Evolutionary conservation across 2,888 invertebrate genomes (phyloP).

Genomic region (Tuberolachnus salignus): DNA sequence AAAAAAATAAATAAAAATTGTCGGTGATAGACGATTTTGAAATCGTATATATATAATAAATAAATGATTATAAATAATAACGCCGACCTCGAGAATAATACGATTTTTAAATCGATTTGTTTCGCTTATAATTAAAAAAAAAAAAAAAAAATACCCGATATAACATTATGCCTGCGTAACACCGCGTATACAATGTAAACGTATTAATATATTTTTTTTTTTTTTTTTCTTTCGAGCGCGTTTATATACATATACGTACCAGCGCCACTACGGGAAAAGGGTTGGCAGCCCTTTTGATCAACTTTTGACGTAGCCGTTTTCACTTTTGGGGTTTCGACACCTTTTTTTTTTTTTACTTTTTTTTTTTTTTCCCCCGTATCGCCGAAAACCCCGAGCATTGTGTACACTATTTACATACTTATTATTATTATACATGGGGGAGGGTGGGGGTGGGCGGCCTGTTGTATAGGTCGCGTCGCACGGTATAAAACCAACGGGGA

Average conservation of each 20-base stretch:
- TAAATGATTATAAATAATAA: too few relatives aligned
- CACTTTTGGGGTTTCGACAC: constrained; percentile 49
- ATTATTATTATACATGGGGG: not conserved
- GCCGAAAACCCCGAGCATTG: constrained; percentile 25
- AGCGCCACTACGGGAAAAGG: not conserved
- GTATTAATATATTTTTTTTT: too few relatives aligned
- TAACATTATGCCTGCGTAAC: too few relatives aligned
- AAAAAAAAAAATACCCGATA: constrained; percentile 5
- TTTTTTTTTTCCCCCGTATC: too few relatives aligned
- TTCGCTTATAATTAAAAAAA: not conserved
- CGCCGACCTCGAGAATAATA: too few relatives aligned
- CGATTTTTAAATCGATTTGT: constrained; percentile 26
- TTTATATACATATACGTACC: too few relatives aligned
- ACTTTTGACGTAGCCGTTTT: constrained; percentile 37
- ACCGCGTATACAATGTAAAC: too few relatives aligned
- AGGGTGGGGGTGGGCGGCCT: constrained; percentile 2
- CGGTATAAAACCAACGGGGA: not conserved
- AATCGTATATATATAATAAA: too few relatives aligned
- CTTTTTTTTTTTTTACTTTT: too few relatives aligned
- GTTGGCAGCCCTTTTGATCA: constrained; percentile 45
- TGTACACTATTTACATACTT: not conserved
- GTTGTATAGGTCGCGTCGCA: constrained; percentile 19
- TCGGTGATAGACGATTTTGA: too few relatives aligned
- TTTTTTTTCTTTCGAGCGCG: not conserved
- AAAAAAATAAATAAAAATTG: too few relatives aligned